phyloP scores from a whole-genome alignment of 2,113 vertebrate genomes.

The Gasterosteus aculeatus region DNA sequence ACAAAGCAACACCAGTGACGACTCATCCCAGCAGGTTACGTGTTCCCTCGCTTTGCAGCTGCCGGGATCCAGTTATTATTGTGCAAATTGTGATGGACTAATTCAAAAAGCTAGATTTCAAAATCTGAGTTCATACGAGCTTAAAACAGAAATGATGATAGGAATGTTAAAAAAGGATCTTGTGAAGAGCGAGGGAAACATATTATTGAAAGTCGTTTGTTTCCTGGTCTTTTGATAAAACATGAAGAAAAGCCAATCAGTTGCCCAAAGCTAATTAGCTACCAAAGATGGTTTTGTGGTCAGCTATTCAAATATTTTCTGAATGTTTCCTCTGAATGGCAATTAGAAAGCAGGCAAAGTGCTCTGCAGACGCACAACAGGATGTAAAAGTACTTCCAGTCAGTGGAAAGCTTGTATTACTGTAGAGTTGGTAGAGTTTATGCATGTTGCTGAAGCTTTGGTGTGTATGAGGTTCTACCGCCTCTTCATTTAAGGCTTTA shows the following conservation, averaged over 20 bases:
- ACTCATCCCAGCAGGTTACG: slow-evolving; percentile 37
- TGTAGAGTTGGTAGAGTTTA: neutral
- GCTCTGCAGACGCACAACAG: slow-evolving; percentile 27
- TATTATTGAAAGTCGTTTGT: neutral
- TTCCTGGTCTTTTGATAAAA: neutral
- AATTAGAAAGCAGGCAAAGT: slow-evolving; percentile 27
- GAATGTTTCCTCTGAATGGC: slow-evolving; percentile 42
- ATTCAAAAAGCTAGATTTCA: slow-evolving; percentile 21
- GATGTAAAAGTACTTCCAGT: slow-evolving; percentile 15
- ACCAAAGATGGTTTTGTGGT: neutral
- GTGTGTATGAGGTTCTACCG: neutral
- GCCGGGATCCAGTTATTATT: slow-evolving; percentile 7
- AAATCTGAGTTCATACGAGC: neutral
- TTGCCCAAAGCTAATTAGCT: neutral
- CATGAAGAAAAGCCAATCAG: neutral
- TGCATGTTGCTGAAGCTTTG: neutral
- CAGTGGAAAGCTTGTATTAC: neutral
- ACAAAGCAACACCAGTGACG: slow-evolving; percentile 9
- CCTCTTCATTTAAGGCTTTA: neutral
- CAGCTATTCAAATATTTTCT: neutral
- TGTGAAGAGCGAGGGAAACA: neutral
- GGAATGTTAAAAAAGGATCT: neutral
- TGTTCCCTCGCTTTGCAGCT: slow-evolving; percentile 15
- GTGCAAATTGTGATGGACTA: slow-evolving; percentile 15
- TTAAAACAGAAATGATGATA: neutral